phyloP scores from a whole-genome alignment of 2,888 invertebrate genomes.

The Exephanes ischioxanthus region DNA sequence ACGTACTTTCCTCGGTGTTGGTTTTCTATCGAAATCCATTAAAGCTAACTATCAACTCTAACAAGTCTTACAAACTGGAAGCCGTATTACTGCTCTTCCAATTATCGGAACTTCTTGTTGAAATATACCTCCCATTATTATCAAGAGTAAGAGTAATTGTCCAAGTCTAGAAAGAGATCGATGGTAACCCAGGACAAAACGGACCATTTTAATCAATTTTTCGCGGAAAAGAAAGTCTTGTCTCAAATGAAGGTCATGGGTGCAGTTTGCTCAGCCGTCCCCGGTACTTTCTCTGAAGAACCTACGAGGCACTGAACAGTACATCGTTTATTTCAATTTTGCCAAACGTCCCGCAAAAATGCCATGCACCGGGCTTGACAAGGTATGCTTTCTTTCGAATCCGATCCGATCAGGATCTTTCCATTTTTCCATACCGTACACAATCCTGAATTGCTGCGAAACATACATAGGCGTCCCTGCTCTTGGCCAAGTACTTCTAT shows the following conservation, averaged over 20 bases:
- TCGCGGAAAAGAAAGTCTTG: neutral
- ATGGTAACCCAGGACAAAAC: too few relatives aligned
- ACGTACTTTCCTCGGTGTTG: conserved; percentile 5
- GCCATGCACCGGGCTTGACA: neutral
- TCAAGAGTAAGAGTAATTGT: neutral
- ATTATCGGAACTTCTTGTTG: neutral
- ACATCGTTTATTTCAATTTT: neutral
- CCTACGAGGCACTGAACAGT: neutral
- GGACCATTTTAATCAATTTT: too few relatives aligned
- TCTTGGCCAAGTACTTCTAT: conserved; percentile 41
- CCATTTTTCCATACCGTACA: neutral
- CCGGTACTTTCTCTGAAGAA: neutral
- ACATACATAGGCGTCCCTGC: neutral
- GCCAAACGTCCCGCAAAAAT: neutral
- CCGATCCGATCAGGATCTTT: neutral
- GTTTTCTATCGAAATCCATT: conserved; percentile 51
- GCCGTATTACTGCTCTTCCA: neutral
- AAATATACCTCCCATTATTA: neutral
- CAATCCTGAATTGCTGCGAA: conserved; percentile 8
- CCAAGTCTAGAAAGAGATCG: too few relatives aligned
- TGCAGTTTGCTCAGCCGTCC: too few relatives aligned
- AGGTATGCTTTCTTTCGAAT: neutral
- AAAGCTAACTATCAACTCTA: conserved; percentile 46
- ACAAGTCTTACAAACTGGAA: conserved; percentile 2
- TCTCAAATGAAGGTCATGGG: neutral